Evolutionary conservation across 2,797 vertebrate species (phyloP).

Genomic region (Perdix hodgsoniae): DNA sequence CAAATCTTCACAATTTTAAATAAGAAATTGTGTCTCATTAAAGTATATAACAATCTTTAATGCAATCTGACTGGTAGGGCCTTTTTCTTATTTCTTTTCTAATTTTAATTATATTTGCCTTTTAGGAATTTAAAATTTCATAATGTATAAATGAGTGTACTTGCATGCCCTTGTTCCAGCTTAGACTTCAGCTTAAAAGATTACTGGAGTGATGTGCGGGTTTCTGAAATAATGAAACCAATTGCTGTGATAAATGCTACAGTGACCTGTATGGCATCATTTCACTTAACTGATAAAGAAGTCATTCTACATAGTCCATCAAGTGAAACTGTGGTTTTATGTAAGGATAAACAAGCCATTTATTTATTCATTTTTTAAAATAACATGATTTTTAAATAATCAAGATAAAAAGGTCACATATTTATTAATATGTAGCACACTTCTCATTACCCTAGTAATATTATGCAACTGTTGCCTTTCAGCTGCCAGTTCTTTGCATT

Average conservation of each 20-base stretch:
- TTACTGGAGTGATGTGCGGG: background rate
- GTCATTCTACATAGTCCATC: background rate
- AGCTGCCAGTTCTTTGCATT: constrained; percentile 31
- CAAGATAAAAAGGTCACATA: constrained; percentile 74
- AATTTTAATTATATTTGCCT: constrained; percentile 66
- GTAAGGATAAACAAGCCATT: constrained; percentile 46
- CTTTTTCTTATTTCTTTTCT: constrained; percentile 39
- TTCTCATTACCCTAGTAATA: constrained; percentile 61
- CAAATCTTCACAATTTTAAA: constrained; percentile 64
- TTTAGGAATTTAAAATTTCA: constrained; percentile 62
- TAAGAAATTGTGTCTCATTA: constrained; percentile 45
- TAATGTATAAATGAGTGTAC: constrained; percentile 44
- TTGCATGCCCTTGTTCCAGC: constrained; percentile 13
- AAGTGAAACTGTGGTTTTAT: constrained; percentile 30
- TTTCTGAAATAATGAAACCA: constrained; percentile 22
- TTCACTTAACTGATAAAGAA: background rate
- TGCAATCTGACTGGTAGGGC: background rate
- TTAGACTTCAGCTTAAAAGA: constrained; percentile 35
- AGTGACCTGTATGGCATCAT: background rate
- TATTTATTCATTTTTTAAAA: constrained; percentile 70
- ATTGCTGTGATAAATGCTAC: background rate
- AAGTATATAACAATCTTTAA: constrained; percentile 54
- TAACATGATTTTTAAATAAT: constrained; percentile 70
- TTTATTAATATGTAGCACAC: constrained; percentile 73
- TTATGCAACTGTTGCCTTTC: constrained; percentile 70